A percentile compares a stretch with the other conserved stretches of the same genome.
Conservation (phyloP, 1,140 invertebrate genomes). For the Drosophila funebris region DNA sequence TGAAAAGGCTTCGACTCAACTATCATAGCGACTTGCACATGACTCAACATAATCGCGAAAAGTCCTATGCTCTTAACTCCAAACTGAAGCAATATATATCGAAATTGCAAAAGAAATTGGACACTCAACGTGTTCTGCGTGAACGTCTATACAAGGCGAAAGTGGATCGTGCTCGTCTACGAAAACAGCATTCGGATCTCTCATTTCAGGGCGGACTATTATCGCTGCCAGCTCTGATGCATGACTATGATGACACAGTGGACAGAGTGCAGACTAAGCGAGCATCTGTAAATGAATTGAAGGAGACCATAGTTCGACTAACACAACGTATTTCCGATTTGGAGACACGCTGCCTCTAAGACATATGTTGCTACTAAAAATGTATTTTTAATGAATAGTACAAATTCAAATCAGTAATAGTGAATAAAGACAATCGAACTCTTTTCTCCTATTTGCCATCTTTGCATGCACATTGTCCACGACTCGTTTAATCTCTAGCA, state of each 20-base stretch:
- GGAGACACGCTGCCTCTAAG: neutral
- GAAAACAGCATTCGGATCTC: constrained; percentile 40
- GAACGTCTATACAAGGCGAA: constrained; percentile 26
- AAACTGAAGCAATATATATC: neutral
- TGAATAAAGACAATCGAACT: neutral
- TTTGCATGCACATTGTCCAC: neutral
- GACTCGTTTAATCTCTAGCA: neutral
- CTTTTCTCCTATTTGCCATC: constrained; percentile 23
- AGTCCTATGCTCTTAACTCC: constrained; percentile 24
- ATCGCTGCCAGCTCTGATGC: constrained; percentile 61
- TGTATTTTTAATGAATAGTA: neutral
- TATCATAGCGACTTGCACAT: constrained; percentile 56
- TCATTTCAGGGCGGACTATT: constrained; percentile 60
- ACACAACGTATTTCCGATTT: neutral
- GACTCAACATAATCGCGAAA: constrained; percentile 61
- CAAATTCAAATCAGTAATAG: neutral
- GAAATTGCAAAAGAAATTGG: rapidly evolving
- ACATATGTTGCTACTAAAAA: neutral
- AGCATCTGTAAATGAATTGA: neutral
- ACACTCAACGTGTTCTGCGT: constrained; percentile 2
- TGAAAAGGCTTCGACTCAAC: constrained; percentile 38
- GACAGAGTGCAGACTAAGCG: constrained; percentile 13
- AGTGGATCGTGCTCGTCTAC: constrained; percentile 20
- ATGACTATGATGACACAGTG: constrained; percentile 65
- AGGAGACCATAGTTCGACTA: neutral